Conservation (phyloP, 2,888 invertebrate genomes). For the Sphaerophoria rueppellii region DNA sequence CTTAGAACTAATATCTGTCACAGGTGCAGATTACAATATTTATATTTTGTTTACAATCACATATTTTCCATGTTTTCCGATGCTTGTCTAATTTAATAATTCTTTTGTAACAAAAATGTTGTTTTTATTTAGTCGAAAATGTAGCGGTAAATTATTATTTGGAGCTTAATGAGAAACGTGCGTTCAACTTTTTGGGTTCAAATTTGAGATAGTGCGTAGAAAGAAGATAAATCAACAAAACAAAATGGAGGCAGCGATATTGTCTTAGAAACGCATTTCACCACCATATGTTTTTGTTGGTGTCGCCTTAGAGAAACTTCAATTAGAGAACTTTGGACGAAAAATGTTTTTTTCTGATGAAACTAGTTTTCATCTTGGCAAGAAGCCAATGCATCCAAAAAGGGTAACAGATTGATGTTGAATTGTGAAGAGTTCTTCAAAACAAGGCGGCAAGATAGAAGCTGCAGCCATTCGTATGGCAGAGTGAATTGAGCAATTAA, state of each 20-base stretch:
- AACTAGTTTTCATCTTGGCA: too few relatives aligned
- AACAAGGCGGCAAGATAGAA: not conserved
- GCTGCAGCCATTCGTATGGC: conserved; percentile 4
- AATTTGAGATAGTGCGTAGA: not conserved
- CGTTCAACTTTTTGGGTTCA: conserved; percentile 6
- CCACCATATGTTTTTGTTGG: too few relatives aligned
- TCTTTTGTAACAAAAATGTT: conserved; percentile 7
- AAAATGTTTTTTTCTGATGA: too few relatives aligned
- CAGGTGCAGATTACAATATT: conserved; percentile 1
- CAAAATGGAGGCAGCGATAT: not conserved
- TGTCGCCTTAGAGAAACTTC: too few relatives aligned
- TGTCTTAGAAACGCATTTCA: too few relatives aligned
- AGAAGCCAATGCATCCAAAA: not conserved
- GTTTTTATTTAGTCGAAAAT: not conserved
- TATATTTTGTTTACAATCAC: conserved; percentile 36
- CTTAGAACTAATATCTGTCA: conserved; percentile 36
- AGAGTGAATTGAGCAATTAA: conserved; percentile 30
- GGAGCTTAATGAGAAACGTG: conserved; percentile 1
- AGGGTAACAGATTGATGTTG: too few relatives aligned
- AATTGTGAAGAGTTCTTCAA: too few relatives aligned
- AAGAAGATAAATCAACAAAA: not conserved
- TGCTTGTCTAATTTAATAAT: conserved; percentile 12
- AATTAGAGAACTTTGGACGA: too few relatives aligned
- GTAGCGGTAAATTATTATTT: conserved; percentile 2
- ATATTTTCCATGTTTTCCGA: conserved; percentile 4